Base-by-base conservation (phyloP, 2,888 invertebrate genomes). In the Eupithecia inturbata region DNA sequence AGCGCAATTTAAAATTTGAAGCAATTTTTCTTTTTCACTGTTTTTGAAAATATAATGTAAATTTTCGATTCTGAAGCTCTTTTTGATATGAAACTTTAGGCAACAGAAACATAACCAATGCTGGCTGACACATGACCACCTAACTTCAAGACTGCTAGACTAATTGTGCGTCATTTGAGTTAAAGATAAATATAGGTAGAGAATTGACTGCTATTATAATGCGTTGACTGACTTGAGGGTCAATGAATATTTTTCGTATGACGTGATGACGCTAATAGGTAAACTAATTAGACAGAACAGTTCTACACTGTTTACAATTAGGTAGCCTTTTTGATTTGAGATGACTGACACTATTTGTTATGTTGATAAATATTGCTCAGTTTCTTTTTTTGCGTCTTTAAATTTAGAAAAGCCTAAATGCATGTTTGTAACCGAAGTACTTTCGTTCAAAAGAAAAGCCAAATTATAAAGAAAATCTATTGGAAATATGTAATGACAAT, bases 131-230 rank as follows among this genome's bases (percentile, higher is more conserved):
- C 49, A 9, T n/a, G 19, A 49, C 49, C 9, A n/a, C n/a, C 49
- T 45, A 49, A 49, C 79, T 80, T 80, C 80, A 77, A 79, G 73
- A 78, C 75, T 72, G 75, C 70, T 78, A 71, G 71, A 71, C 53
- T 75, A 72, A 76, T 76, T 72, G 80, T 53, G 70, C 64, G 33
- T 69, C 67, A 64, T 73, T 70, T 67, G 68, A 73, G 64, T 60
- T 22, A 31, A 75, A 64, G 57, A 75, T 63, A 75, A 45, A 28
- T 28, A 26, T 60, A 28, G 28, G 6, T 60, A 49, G 19, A 45
- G 36, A 36, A 6, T 31, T 6, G 4, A 31, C 4, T 31, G 31
- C 2, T 31, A 31, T 31, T 31, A 31, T 31, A 31, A 49, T 49
- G 9, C 3, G 9, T 10, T 53, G 22, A 22, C 49, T 10, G n/a